Conservation (phyloP, 2,888 invertebrate species). For the Aethes cnicana region DNA sequence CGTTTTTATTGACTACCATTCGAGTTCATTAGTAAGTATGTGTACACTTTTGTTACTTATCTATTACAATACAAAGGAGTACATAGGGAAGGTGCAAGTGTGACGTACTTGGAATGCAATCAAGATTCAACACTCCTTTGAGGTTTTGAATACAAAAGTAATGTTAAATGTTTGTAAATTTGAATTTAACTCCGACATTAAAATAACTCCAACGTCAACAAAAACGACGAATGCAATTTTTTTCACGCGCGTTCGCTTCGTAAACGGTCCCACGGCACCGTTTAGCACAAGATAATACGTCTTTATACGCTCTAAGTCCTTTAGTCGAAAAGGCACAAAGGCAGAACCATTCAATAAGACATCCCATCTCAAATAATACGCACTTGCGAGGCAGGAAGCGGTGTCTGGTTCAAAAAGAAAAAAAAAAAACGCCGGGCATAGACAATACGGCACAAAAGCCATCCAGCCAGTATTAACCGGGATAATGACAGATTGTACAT, state of each 20-base stretch:
- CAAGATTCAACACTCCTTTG: too few species aligned
- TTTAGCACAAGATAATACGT: conserved; percentile 60
- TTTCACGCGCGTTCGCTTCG: conserved; percentile 35
- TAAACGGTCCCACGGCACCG: conserved; percentile 60
- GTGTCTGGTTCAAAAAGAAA: conserved; percentile 68
- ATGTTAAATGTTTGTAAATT: too few species aligned
- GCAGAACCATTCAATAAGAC: conserved; percentile 63
- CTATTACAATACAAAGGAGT: too few species aligned
- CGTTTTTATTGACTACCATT: too few species aligned
- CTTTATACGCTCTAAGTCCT: conserved; percentile 66
- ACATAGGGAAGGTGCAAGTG: too few species aligned
- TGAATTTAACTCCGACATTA: background rate
- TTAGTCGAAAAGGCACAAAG: conserved; percentile 80
- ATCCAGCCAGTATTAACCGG: conserved; percentile 39
- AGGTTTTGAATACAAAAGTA: too few species aligned
- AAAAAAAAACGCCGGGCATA: conserved; percentile 49
- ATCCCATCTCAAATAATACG: conserved; percentile 57
- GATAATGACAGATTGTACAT: conserved; percentile 6
- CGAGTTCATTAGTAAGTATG: too few species aligned
- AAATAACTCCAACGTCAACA: conserved; percentile 14
- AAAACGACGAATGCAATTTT: conserved; percentile 34
- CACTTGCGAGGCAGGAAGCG: conserved; percentile 78
- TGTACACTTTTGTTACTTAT: too few species aligned
- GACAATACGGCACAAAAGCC: conserved; percentile 58
- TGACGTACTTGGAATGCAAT: too few species aligned